Conservation (phyloP, 1,140 invertebrate genomes). For the Leptopilina boulardi region DNA sequence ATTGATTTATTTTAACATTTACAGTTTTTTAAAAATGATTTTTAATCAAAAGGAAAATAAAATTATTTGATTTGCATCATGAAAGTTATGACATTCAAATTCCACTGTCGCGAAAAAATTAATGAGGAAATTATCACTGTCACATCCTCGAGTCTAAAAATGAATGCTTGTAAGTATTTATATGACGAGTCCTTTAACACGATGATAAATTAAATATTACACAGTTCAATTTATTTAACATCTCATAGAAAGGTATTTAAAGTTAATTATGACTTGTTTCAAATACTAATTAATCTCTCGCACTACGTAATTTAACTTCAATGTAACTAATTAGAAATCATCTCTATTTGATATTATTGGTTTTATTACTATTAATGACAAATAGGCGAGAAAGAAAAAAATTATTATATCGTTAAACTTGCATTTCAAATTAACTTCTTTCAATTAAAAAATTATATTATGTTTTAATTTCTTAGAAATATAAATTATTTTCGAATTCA, state of each 20-base stretch:
- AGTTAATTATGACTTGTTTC: background rate
- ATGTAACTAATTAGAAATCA: slow-evolving; percentile 7
- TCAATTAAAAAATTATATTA: background rate
- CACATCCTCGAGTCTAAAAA: background rate
- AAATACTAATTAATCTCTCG: slow-evolving; percentile 1
- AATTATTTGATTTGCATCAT: background rate
- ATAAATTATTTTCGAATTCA: too few relatives aligned
- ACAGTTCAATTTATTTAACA: background rate
- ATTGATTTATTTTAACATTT: too few relatives aligned
- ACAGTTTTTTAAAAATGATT: background rate
- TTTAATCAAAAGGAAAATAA: background rate
- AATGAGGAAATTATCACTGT: slow-evolving; percentile 15
- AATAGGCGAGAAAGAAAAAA: background rate
- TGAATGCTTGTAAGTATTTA: background rate
- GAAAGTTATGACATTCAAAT: background rate
- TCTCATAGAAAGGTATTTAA: background rate
- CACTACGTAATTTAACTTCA: background rate
- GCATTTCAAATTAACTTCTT: background rate
- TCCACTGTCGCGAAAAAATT: slow-evolving; percentile 2
- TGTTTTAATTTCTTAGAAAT: too few relatives aligned
- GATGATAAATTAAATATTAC: slow-evolving; percentile 11
- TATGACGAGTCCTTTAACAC: background rate
- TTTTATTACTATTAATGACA: slow-evolving; percentile 1
- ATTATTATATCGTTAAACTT: background rate
- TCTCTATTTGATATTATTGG: background rate